Percentiles rank a stretch among this genome's conserved stretches.
Conservation (phyloP, 2,888 invertebrate genomes). For the Lasiommata megera region DNA sequence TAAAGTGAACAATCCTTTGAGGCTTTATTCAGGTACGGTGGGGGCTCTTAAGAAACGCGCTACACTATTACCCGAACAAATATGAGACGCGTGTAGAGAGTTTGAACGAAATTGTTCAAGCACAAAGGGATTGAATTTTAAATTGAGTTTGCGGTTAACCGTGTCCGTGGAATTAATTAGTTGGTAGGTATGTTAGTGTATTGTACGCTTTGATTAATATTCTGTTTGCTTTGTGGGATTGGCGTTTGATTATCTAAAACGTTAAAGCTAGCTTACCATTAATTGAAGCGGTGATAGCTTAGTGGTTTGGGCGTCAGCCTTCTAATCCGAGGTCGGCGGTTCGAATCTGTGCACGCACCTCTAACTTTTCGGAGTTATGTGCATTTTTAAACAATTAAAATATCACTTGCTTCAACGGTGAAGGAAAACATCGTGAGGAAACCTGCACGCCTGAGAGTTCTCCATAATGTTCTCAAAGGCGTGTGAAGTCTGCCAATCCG, state of each 20-base stretch:
- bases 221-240: slow-evolving; percentile 11
- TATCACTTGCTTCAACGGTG: too few relatives aligned
- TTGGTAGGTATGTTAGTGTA: slow-evolving; percentile 17
- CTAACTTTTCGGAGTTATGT: too few relatives aligned
- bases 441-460: too few relatives aligned
- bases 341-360: too few relatives aligned
- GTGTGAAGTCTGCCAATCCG: too few relatives aligned
- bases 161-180: slow-evolving; percentile 16
- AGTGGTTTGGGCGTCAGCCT: too few relatives aligned
- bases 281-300: not conserved
- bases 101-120: slow-evolving; percentile 25
- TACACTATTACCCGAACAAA: slow-evolving; percentile 6
- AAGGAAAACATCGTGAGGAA: too few relatives aligned
- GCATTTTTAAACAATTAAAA: too few relatives aligned
- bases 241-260: slow-evolving; percentile 8
- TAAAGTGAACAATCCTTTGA: slow-evolving; percentile 61
- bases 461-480: too few relatives aligned
- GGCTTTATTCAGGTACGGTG: slow-evolving; percentile 41
- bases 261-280: not conserved
- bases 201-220: slow-evolving; percentile 21
- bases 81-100: slow-evolving; percentile 14
- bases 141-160: slow-evolving; percentile 21
- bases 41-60: slow-evolving; percentile 15
- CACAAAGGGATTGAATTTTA: slow-evolving; percentile 28
- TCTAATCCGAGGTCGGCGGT: too few relatives aligned